Evolutionary conservation across 2,113 vertebrate genomes (phyloP), one percentile per base, ranked within the genome.

Genomic region (Apodemus speciosus): DNA sequence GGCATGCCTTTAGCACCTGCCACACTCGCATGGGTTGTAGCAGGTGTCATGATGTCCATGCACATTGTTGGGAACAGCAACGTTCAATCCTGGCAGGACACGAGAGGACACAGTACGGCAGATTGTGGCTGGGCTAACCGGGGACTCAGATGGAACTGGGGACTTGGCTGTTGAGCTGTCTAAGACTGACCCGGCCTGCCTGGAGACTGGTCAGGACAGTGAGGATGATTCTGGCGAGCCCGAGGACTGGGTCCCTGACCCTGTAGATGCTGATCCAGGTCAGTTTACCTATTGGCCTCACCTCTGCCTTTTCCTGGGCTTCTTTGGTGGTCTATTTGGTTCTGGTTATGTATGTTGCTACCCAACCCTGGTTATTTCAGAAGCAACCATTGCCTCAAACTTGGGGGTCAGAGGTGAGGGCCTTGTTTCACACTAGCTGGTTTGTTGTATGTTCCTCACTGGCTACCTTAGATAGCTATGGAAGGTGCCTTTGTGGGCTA

Each of bases 51-150:
- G 1, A 73, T 2, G 71, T n/a, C 27, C 0, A 11, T 20, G 2
- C 0, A 4, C 3, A 27, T 49, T 66, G 53, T 56, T 11, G 9
- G 46, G 23, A 32, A 75, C 76, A 53, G 18, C 32, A 13, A 8
- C 3, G 1, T 56, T 49, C 1, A 0, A 8, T 6, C 49, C 3
- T 16, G 53, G 72, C 95, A 99, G 99, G 98, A 99, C 99, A 0
- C 98, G 99, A 38, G 99, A 99, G 90, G 99, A 99, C 98, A 99
- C 99, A 0, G 99, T 99, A 94, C 98, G 99, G 66, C 99, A 99
- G 98, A 99, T 99, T 0, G 99, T 99, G 38, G 99, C 99, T 0
- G 99, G 99, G 21, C 98, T 99, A 94, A 99, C 99, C 0, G 99
- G 99, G 0, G 99, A 99, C 68, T 98, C 99, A 0, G 99, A 99